A percentile compares a stretch with the other conserved stretches of the same genome.
Conservation (phyloP, 2,113 vertebrate genomes). For the Siniperca chuatsi region DNA sequence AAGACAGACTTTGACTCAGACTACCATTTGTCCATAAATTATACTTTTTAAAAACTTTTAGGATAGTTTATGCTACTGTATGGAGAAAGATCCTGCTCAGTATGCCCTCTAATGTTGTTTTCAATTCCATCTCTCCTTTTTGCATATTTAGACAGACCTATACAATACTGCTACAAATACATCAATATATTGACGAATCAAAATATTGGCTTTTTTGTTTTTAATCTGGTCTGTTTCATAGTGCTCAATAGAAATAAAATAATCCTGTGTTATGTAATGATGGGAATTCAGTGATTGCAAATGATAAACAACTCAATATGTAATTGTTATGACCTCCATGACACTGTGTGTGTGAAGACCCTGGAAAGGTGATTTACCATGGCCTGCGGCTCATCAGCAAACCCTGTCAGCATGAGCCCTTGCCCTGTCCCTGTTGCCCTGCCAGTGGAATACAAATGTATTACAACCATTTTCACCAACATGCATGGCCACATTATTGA, state of each 20-base stretch:
- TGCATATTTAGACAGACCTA: background rate
- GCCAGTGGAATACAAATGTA: slow-evolving; percentile 44
- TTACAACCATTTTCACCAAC: background rate
- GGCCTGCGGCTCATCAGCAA: slow-evolving; percentile 18
- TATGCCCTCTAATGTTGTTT: background rate
- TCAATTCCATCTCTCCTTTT: background rate
- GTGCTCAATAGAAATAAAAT: background rate
- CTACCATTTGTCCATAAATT: background rate
- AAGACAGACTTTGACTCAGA: background rate
- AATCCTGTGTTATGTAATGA: background rate
- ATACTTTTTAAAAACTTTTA: background rate
- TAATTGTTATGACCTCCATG: slow-evolving; percentile 6
- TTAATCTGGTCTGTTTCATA: background rate
- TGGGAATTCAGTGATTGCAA: background rate
- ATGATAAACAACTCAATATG: background rate
- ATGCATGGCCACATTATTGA: slow-evolving; percentile 15
- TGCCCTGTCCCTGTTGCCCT: background rate
- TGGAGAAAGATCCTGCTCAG: background rate
- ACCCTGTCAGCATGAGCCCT: slow-evolving; percentile 8
- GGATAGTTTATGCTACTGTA: background rate
- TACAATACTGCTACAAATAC: background rate
- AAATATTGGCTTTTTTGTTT: background rate
- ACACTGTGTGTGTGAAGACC: slow-evolving; percentile 10
- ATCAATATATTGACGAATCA: background rate
- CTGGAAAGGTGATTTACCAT: slow-evolving; percentile 17